phyloP scores from a whole-genome alignment of 2,797 vertebrate species.

The Acanthopagrus latus region DNA sequence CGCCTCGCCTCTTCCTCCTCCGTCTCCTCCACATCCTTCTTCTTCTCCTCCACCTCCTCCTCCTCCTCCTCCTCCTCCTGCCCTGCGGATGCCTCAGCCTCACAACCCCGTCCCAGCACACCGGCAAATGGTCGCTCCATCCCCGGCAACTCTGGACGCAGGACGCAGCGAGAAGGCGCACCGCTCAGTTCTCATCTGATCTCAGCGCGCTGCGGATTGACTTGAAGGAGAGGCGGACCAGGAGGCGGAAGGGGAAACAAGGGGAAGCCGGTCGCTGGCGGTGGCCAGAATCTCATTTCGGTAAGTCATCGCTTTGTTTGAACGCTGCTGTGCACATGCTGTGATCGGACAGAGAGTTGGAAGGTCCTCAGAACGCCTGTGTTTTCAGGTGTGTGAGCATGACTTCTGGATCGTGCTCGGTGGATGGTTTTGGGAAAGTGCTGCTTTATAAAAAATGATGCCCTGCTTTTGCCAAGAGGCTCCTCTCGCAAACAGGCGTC shows the following conservation, averaged over 20 bases:
- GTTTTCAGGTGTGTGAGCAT: constrained; percentile 16
- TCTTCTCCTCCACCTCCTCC: constrained; percentile 6
- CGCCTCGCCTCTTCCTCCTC: constrained; percentile 47
- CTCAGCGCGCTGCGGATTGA: constrained; percentile 76
- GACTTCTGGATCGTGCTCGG: constrained; percentile 39
- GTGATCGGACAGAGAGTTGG: constrained; percentile 2
- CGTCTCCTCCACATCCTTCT: constrained; percentile 15
- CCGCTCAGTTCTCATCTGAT: constrained; percentile 67
- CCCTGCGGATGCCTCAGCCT: constrained; percentile 73
- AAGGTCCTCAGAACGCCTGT: constrained; percentile 19
- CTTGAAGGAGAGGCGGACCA: constrained; percentile 58
- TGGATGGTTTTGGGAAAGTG: constrained; percentile 15
- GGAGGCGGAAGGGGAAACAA: constrained; percentile 48
- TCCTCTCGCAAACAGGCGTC: constrained; percentile 26
- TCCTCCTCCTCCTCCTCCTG: constrained; percentile 24
- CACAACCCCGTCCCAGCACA: constrained; percentile 62
- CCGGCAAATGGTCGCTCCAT: constrained; percentile 79
- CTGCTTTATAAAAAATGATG: constrained; percentile 20
- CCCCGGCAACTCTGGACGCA: constrained; percentile 72
- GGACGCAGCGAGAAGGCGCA: constrained; percentile 75
- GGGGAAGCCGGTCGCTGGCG: constrained; percentile 66
- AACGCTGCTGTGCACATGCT: constrained; percentile 14
- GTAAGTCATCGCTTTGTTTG: constrained; percentile 71
- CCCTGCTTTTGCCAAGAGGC: constrained; percentile 24
- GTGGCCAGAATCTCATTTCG: constrained; percentile 72